phyloP scores from a whole-genome alignment of 30 jellyfish, hydroid and myxozoan genomes.

The Clytia hemisphaerica region DNA sequence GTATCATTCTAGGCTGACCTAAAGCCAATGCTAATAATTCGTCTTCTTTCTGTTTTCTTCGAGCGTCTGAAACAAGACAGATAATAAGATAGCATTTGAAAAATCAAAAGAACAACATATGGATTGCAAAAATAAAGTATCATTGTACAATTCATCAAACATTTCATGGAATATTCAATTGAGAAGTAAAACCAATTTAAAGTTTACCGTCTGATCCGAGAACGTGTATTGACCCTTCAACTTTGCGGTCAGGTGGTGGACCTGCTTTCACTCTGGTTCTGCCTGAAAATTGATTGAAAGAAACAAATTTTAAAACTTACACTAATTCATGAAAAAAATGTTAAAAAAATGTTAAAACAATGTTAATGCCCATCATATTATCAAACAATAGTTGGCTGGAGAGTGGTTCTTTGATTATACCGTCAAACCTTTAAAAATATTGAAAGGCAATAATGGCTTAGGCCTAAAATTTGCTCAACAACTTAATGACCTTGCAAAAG shows the following conservation, averaged over 20 bases:
- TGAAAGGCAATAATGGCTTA: too few relatives aligned
- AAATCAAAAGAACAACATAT: background rate
- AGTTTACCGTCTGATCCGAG: conserved; percentile 70
- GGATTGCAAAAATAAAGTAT: background rate
- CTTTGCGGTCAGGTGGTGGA: conserved; percentile 90
- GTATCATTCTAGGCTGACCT: conserved; percentile 57
- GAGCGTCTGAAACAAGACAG: conserved; percentile 38
- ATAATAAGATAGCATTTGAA: background rate
- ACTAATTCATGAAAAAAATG: background rate
- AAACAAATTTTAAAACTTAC: background rate
- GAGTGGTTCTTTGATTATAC: too few relatives aligned
- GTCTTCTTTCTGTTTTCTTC: conserved; percentile 74
- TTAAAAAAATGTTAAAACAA: background rate
- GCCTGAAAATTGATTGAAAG: conserved; percentile 7
- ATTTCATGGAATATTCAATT: background rate
- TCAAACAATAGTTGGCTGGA: too few relatives aligned
- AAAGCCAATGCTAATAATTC: conserved; percentile 60
- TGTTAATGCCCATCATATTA: background rate
- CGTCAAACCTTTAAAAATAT: too few relatives aligned
- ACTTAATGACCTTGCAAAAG: too few relatives aligned
- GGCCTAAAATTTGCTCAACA: too few relatives aligned
- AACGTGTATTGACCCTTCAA: conserved; percentile 87
- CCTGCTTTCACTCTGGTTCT: conserved; percentile 74
- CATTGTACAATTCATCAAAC: background rate
- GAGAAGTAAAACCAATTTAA: background rate